Evolutionary conservation across 2,113 vertebrate genomes (phyloP).

Genomic region (Turnix velox): DNA sequence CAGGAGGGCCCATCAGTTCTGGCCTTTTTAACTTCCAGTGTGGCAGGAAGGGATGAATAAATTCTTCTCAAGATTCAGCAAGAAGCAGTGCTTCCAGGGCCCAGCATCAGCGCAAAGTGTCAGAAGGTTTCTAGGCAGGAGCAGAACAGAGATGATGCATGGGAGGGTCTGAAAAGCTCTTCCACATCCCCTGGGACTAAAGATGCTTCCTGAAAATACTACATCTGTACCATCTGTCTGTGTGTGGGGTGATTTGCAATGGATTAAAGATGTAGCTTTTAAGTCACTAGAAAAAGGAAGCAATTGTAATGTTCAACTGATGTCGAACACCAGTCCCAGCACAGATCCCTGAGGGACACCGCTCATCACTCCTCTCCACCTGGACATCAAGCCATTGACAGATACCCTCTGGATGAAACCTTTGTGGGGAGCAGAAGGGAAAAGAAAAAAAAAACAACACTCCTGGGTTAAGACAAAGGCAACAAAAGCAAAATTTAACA

Average conservation of each 20-base stretch:
- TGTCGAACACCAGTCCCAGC: too few relatives aligned
- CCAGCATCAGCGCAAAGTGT: background rate
- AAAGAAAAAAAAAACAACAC: too few relatives aligned
- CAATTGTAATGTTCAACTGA: background rate
- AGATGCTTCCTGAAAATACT: fast-evolving
- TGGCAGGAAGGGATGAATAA: background rate
- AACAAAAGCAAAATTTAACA: too few relatives aligned
- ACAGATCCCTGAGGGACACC: too few relatives aligned
- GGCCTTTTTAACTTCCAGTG: background rate
- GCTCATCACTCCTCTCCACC: too few relatives aligned
- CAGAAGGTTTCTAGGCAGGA: background rate
- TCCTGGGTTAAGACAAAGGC: too few relatives aligned
- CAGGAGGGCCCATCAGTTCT: fast-evolving
- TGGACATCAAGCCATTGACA: too few relatives aligned
- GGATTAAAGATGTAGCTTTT: background rate
- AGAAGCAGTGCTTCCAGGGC: background rate
- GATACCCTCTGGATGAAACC: too few relatives aligned
- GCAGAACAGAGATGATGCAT: background rate
- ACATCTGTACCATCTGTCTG: background rate
- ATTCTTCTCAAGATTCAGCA: background rate
- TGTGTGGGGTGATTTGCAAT: background rate
- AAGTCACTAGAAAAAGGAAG: background rate
- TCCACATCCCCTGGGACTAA: background rate
- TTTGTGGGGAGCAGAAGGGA: too few relatives aligned
- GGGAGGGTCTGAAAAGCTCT: background rate